Evolutionary conservation across 2,113 vertebrate genomes (phyloP).

Genomic region (Silurus meridionalis): DNA sequence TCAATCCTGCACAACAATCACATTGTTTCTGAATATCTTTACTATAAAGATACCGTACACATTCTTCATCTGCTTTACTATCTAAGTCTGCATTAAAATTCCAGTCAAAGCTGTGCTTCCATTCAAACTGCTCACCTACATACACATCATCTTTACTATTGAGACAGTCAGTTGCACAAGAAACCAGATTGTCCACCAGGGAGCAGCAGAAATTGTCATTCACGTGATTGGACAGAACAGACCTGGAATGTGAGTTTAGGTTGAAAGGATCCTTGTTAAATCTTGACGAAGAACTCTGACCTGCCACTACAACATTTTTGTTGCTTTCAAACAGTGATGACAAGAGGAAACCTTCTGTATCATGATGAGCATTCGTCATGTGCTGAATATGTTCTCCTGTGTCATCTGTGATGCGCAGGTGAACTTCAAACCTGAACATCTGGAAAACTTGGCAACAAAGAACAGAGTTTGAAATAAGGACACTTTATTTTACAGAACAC

Average conservation of each 20-base stretch:
- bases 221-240: conserved; percentile 71
- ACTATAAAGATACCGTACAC: conserved; percentile 58
- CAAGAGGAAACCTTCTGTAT: conserved; percentile 71
- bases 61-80: conserved; percentile 49
- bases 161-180: conserved; percentile 56
- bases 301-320: conserved; percentile 62
- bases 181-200: conserved; percentile 71
- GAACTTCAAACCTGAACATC: conserved; percentile 78
- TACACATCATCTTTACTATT: conserved; percentile 63
- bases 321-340: conserved; percentile 73
- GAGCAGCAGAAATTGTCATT: conserved; percentile 73
- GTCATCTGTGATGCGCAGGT: conserved; percentile 76
- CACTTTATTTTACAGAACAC: background rate
- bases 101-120: conserved; percentile 73
- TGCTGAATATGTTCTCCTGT: conserved; percentile 72
- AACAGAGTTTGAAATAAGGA: background rate
- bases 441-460: conserved; percentile 71
- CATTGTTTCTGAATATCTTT: conserved; percentile 44
- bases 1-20: background rate
- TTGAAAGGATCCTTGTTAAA: conserved; percentile 65
- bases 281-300: conserved; percentile 64
- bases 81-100: conserved; percentile 67
- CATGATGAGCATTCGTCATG: conserved; percentile 59
- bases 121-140: conserved; percentile 64
- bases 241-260: conserved; percentile 62